Percentiles rank a stretch among this genome's conserved stretches.
Conservation (phyloP, 2,113 vertebrate species). For the Sphaerodactylus townsendi region DNA sequence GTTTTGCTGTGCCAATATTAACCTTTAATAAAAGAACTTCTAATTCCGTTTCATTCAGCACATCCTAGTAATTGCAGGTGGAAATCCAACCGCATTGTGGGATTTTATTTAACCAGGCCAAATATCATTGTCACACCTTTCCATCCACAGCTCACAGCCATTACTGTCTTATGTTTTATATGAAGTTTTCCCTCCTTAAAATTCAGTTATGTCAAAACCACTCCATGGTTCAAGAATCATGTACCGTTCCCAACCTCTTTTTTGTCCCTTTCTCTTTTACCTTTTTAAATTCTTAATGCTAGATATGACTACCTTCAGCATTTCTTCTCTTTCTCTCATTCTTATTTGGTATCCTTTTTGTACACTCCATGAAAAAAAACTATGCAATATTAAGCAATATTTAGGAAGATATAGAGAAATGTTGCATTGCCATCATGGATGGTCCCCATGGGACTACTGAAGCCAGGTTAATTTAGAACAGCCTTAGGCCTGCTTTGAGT, state of each 20-base stretch:
- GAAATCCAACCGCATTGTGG: background rate
- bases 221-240: too few species aligned
- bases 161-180: background rate
- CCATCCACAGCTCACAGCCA: background rate
- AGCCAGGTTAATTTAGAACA: conserved; percentile 26
- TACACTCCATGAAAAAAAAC: background rate
- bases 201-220: background rate
- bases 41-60: background rate
- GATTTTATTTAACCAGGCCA: background rate
- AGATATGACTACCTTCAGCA: background rate
- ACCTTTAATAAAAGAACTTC: background rate
- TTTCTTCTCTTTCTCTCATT: background rate
- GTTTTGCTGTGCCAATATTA: too few species aligned
- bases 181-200: background rate
- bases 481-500: background rate
- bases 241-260: background rate
- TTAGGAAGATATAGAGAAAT: background rate
- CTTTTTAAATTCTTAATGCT: background rate
- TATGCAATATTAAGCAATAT: background rate
- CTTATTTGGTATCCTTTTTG: background rate
- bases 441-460: background rate
- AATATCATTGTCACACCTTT: background rate
- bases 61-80: background rate
- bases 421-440: background rate
- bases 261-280: background rate